Base-by-base conservation (phyloP, 2,113 vertebrate species). In the Ploceus nigricollis region DNA sequence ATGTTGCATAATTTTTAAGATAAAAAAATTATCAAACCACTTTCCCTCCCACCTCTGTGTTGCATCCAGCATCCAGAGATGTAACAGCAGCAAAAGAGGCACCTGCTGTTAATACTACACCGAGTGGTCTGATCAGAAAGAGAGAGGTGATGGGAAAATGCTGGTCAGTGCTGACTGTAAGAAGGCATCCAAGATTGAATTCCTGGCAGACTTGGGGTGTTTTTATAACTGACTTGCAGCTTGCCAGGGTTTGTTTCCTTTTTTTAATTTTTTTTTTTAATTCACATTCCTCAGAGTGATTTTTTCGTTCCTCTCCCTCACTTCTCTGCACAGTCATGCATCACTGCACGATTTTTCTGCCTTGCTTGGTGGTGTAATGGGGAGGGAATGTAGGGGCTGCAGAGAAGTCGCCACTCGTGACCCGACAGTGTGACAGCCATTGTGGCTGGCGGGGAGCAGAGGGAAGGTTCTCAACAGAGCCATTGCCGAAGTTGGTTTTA, bases 311-410 rank as follows among this genome's bases (percentile, higher is more conserved):
- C 65, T 69, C 27, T 73, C 8, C 53, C 51, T 60, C 17, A 48
- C 15, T 72, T 75, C 45, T 53, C 50, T 87, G 40, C 48, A 75
- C 64, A 19, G 35, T 80, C 22, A 53, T 48, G 78, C 13, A 0
- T 82, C n/a, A 6, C 27, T 82, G 89, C 73, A 82, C 37, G 37
- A 71, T 92, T 93, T 93, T 96, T 90, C 81, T 85, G 77, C 60
- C 56, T 93, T 90, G 30, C 27, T 79, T 78, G 68, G 71, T 70
- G 82, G 77, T 88, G 73, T 76, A 54, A 80, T 28, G 60, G 64
- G 35, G 30, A 85, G 33, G 53, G 58, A 78, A 85, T 40, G 63
- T 54, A 61, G 0, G 1, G 57, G 71, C 60, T 45, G 40, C 45
- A 92, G 64, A 90, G 2, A 27, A 91, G 73, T 89, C 1, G 3